Percentiles rank a stretch among this genome's conserved stretches.
These are phyloP conservation scores for Pycnomerus fuliginosus DNA, from an alignment of 2,888 invertebrate genomes.

Conservation along the genomic window DNA sequence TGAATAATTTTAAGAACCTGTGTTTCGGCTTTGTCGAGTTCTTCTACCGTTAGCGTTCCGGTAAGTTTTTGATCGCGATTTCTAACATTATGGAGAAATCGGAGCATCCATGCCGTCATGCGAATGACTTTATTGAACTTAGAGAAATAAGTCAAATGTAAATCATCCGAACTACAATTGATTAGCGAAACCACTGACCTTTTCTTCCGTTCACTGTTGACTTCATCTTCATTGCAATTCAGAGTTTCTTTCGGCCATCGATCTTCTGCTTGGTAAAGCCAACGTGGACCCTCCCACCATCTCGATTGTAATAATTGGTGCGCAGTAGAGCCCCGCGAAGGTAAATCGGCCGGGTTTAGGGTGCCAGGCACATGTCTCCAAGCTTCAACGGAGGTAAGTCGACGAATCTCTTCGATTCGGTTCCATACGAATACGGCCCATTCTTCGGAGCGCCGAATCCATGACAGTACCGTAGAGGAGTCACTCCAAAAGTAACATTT, in stretches of 20 bases:
- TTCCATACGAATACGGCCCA: constrained; percentile 6
- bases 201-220: background rate
- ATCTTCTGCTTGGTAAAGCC: constrained; percentile 31
- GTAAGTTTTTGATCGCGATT: background rate
- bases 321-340: constrained; percentile 37
- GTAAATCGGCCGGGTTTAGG: constrained; percentile 40
- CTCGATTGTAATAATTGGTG: constrained; percentile 30
- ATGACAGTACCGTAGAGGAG: constrained; percentile 32
- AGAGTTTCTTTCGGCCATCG: constrained; percentile 6
- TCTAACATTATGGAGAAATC: background rate
- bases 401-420: background rate
- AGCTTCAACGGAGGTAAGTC: background rate
- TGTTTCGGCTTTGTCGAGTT: background rate
- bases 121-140: constrained; percentile 28
- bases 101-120: constrained; percentile 28
- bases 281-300: constrained; percentile 44
- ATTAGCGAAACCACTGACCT: background rate
- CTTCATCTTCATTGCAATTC: background rate
- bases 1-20: background rate
- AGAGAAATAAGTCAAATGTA: constrained; percentile 18
- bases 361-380: constrained; percentile 40
- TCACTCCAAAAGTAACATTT: constrained; percentile 12
- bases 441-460: constrained; percentile 32
- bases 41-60: background rate
- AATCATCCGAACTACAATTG: background rate